Base-by-base conservation (phyloP, 1,140 invertebrate species). In the Heliconius hermathena region DNA sequence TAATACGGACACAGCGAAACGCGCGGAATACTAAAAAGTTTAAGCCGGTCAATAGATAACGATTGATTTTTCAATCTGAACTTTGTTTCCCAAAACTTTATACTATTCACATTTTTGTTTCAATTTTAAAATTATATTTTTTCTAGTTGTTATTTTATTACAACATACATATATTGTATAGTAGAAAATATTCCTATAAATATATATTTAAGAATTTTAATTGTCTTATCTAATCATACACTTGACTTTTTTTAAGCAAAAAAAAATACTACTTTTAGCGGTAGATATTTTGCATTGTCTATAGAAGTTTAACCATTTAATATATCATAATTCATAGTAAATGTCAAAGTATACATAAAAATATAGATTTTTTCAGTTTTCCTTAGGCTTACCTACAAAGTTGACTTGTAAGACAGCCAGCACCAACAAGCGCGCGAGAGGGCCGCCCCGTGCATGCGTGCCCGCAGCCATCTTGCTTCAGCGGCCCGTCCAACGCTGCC, bases 351-450 rank as follows among this genome's bases (percentile, higher is more conserved):
- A 11, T 3, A 11, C 9, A 41, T 46, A 46, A 46, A 16, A 46
- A 46, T 46, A 46, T 46, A 46, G 41, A 1, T 46, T 46, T 11
- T 13, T 46, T 13, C 9, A 11, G 3, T 16, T 16, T 60, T 60
- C 11, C 2, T 22, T 57, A 22, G 16, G 60, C 60, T 90, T 88
- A 94, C 93, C 93, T 84, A 93, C 88, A 89, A 94, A 94, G 88
- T 94, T 94, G 74, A 90, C 90, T 81, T 94, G 91, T 80, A 94
- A 72, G n/a, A 94, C 83, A 38, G 91, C 91, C 60, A 94, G 79
- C 5, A 94, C 82, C 4, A 94, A 84, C 60, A 94, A 86, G 52
- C 90, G 91, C 72, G 91, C 90, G 76, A 94, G 91, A 74, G 90
- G 89, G 77, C 88, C 87, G 22, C 88, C 85, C 41, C 88, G 85